A percentile compares a stretch with the other conserved stretches of the same genome.
These are phyloP conservation scores for Diaprepes abbreviatus DNA, from an alignment of 2,888 invertebrate genomes.

Conservation along the genomic window DNA sequence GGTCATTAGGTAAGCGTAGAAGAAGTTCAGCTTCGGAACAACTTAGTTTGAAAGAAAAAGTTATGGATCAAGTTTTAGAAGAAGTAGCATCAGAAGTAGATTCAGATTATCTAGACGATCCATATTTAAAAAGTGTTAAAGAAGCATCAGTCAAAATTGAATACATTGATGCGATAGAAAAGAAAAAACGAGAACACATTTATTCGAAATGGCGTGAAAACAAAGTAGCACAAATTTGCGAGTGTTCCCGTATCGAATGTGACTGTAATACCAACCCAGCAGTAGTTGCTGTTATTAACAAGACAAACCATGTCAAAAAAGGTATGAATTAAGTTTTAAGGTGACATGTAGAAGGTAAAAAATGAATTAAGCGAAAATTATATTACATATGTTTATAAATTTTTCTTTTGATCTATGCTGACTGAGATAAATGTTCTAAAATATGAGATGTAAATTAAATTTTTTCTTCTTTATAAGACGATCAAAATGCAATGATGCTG, in stretches of 20 bases:
- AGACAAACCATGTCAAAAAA: neutral
- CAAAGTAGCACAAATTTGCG: slow-evolving; percentile 35
- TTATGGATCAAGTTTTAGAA: neutral
- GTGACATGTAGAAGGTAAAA: no score
- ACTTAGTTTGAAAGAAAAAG: neutral
- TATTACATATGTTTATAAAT: no score
- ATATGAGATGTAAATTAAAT: no score
- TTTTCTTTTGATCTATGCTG: no score
- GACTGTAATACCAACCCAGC: slow-evolving; percentile 51
- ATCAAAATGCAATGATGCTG: no score
- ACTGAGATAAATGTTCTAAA: no score
- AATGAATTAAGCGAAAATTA: no score
- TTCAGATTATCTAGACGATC: neutral
- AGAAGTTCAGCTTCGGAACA: neutral
- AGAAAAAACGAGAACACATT: slow-evolving; percentile 46
- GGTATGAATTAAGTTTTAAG: neutral
- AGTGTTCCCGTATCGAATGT: slow-evolving; percentile 43
- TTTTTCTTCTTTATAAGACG: no score
- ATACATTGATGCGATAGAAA: slow-evolving; percentile 48
- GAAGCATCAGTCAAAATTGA: slow-evolving; percentile 38
- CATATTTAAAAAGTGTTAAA: slow-evolving; percentile 11
- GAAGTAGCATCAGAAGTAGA: neutral
- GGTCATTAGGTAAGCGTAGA: neutral
- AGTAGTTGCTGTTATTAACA: slow-evolving; percentile 12
- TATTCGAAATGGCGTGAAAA: slow-evolving; percentile 53